A percentile compares a stretch with the other conserved stretches of the same genome.
Conservation (phyloP, 2,797 vertebrate species). For the Gymnopithys bicolor region DNA sequence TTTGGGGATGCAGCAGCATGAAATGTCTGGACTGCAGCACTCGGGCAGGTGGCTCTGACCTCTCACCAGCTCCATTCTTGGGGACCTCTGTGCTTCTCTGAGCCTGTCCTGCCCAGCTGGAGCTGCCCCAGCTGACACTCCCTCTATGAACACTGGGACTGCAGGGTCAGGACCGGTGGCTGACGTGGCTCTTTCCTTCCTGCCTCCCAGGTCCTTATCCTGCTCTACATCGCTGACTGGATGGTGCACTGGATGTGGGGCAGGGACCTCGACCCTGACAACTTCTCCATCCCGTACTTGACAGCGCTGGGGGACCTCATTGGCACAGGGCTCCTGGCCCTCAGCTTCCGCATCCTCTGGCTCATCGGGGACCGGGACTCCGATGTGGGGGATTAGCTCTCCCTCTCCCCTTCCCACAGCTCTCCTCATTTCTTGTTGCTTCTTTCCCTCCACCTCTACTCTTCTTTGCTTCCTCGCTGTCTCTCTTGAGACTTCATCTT, state of each 20-base stretch:
- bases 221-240: slow-evolving; percentile 98
- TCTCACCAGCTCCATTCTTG: background rate
- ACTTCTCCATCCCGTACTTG: slow-evolving; percentile 99
- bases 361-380: slow-evolving; percentile 94
- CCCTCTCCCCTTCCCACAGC: background rate
- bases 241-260: slow-evolving; percentile 99
- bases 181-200: background rate
- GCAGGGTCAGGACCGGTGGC: background rate
- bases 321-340: slow-evolving; percentile 94
- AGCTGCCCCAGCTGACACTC: too few relatives aligned
- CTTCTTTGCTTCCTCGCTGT: background rate
- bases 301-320: slow-evolving; percentile 96
- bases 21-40: background rate
- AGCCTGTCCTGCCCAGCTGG: too few relatives aligned
- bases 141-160: fast-evolving
- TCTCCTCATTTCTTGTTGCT: background rate
- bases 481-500: slow-evolving; percentile 68
- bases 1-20: too few relatives aligned
- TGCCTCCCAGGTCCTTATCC: slow-evolving; percentile 88
- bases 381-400: slow-evolving; percentile 87
- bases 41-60: background rate
- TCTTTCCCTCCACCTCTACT: background rate
- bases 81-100: background rate
- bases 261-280: slow-evolving; percentile 94
- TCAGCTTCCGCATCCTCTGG: slow-evolving; percentile 97